These are phyloP conservation scores for Cossypha caffra DNA, from an alignment of 2,797 vertebrate genomes.

Conservation along the genomic window DNA sequence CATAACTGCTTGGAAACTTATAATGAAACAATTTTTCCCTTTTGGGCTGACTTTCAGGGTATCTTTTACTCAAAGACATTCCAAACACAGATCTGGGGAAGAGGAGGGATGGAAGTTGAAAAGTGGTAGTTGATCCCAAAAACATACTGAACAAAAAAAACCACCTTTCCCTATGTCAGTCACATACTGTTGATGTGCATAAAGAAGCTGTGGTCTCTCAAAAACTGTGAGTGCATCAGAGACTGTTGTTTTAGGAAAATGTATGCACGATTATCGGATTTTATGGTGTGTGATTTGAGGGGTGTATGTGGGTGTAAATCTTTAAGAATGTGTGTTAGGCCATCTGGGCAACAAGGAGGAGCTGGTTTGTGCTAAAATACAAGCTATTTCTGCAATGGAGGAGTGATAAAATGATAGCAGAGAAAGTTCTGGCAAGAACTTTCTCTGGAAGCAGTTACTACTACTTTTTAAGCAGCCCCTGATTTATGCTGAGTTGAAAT, in stretches of 20 bases:
- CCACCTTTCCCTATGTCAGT: background rate
- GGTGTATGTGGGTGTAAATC: background rate
- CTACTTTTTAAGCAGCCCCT: background rate
- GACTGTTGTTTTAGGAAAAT: background rate
- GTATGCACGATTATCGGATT: background rate
- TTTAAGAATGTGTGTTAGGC: background rate
- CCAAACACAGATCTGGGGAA: background rate
- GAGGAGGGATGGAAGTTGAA: background rate
- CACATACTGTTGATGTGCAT: background rate
- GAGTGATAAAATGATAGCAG: constrained; percentile 29
- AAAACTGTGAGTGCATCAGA: background rate
- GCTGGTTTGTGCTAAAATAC: background rate
- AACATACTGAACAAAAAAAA: background rate
- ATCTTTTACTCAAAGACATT: background rate
- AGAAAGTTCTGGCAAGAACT: constrained; percentile 4
- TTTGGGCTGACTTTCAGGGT: background rate
- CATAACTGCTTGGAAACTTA: background rate
- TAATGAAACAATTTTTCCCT: background rate
- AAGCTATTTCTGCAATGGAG: background rate
- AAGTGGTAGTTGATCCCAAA: background rate
- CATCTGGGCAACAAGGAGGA: background rate
- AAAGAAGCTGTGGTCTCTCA: background rate
- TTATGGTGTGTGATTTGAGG: constrained; percentile 35
- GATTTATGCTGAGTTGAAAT: background rate
- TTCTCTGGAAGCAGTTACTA: constrained; percentile 7